These are phyloP conservation scores for Pheosia gnoma DNA, from an alignment of 2,888 invertebrate genomes.

Conservation along the genomic window DNA sequence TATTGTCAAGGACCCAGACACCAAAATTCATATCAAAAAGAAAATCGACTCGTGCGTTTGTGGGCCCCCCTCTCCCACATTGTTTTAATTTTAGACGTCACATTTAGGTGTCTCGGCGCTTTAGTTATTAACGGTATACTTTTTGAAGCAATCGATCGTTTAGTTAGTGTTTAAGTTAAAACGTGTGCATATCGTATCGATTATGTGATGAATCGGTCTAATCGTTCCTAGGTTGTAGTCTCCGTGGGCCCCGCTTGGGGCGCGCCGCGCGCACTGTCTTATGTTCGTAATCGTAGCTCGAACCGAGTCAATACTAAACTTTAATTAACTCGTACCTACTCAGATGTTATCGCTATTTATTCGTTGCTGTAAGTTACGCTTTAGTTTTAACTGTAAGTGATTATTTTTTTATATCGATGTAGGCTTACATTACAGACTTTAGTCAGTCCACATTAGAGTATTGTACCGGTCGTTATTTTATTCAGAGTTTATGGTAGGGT, in stretches of 20 bases:
- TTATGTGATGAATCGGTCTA: conserved; percentile 66
- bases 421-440: conserved; percentile 35
- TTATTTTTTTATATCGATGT: conserved; percentile 59
- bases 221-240: conserved; percentile 73
- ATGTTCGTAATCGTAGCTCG: conserved; percentile 67
- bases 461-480: conserved; percentile 47
- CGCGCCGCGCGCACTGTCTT: conserved; percentile 69
- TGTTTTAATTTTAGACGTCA: conserved; percentile 40
- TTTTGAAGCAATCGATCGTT: conserved; percentile 60
- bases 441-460: conserved; percentile 39
- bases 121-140: conserved; percentile 50
- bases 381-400: conserved; percentile 36
- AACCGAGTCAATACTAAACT: conserved; percentile 63
- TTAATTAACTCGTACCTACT: conserved; percentile 46
- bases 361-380: conserved; percentile 59
- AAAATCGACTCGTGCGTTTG: not conserved
- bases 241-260: conserved; percentile 43
- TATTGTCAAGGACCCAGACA: no score
- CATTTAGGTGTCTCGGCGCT: conserved; percentile 46
- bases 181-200: conserved; percentile 77
- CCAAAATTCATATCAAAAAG: no score
- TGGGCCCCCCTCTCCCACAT: not conserved
- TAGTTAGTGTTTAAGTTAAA: conserved; percentile 70
- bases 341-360: conserved; percentile 71
- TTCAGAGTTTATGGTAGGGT: conserved; percentile 46